Conservation (phyloP, 2,888 invertebrate species). For the Coleophora flavipennella region DNA sequence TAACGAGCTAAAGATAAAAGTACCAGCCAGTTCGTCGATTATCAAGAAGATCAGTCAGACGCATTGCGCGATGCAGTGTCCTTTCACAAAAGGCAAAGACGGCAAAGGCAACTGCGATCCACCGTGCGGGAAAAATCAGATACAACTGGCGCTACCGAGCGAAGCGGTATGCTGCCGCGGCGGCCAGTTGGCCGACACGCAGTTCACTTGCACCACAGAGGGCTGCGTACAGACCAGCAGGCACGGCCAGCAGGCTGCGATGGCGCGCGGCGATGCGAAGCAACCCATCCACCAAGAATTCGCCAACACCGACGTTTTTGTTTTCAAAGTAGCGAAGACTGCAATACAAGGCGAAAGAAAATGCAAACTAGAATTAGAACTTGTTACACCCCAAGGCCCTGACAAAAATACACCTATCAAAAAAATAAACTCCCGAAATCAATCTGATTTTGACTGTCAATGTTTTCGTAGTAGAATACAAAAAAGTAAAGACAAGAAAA, state of each 20-base stretch:
- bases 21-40: conserved; percentile 49
- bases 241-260: conserved; percentile 39
- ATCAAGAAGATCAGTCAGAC: conserved; percentile 65
- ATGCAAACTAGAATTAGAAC: conserved; percentile 75
- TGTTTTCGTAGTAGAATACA: conserved; percentile 38
- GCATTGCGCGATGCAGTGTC: conserved; percentile 51
- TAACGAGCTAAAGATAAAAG: conserved; percentile 63
- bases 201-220: conserved; percentile 61
- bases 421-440: conserved; percentile 40
- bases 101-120: conserved; percentile 34
- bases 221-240: conserved; percentile 46
- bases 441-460: conserved; percentile 50
- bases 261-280: conserved; percentile 44
- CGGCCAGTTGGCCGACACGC: conserved; percentile 43
- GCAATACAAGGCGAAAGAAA: conserved; percentile 76
- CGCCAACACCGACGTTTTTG: conserved; percentile 72
- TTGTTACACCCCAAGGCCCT: conserved; percentile 76
- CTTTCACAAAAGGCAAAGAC: conserved; percentile 34
- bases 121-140: conserved; percentile 61
- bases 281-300: conserved; percentile 41
- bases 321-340: conserved; percentile 79
- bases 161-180: conserved; percentile 49
- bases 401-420: conserved; percentile 67
- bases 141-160: conserved; percentile 47
- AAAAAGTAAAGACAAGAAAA: conserved; percentile 21